A percentile compares a stretch with the other conserved stretches of the same genome.
These are phyloP conservation scores for Hyles lineata DNA, from an alignment of 2,888 invertebrate genomes.

Conservation along the genomic window DNA sequence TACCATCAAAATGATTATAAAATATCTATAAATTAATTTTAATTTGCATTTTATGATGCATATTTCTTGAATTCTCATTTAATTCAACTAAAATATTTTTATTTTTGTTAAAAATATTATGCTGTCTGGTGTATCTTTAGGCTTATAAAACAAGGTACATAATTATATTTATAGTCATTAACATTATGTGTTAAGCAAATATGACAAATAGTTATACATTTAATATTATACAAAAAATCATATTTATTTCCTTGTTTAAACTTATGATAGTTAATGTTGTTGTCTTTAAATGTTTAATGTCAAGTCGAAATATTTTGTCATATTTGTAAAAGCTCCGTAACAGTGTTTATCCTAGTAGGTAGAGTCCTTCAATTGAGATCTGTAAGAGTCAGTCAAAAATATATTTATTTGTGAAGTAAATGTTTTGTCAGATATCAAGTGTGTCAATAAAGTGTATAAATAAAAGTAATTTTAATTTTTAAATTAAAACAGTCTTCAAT, in stretches of 20 bases:
- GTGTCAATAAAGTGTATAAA: conserved; percentile 1
- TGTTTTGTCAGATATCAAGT: neutral
- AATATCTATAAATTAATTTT: too few relatives aligned
- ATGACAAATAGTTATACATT: neutral
- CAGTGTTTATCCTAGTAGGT: neutral
- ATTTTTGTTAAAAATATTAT: too few relatives aligned
- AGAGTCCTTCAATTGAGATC: neutral
- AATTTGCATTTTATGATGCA: too few relatives aligned
- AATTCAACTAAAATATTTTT: too few relatives aligned
- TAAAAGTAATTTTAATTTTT: neutral
- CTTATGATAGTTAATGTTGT: neutral
- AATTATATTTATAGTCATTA: neutral
- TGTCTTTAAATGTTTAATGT: neutral
- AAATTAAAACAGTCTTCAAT: neutral
- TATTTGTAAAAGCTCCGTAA: neutral
- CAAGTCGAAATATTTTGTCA: neutral
- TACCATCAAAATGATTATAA: too few relatives aligned
- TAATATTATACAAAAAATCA: neutral
- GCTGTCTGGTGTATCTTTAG: too few relatives aligned
- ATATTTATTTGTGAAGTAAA: neutral
- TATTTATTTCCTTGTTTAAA: neutral
- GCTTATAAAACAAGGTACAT: too few relatives aligned
- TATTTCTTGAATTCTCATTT: too few relatives aligned
- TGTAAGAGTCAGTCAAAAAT: neutral
- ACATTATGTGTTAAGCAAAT: neutral